A percentile compares a stretch with the other conserved stretches of the same genome.
phyloP scores from a whole-genome alignment of 2,113 vertebrate species.

The Hemichromis elongatus region DNA sequence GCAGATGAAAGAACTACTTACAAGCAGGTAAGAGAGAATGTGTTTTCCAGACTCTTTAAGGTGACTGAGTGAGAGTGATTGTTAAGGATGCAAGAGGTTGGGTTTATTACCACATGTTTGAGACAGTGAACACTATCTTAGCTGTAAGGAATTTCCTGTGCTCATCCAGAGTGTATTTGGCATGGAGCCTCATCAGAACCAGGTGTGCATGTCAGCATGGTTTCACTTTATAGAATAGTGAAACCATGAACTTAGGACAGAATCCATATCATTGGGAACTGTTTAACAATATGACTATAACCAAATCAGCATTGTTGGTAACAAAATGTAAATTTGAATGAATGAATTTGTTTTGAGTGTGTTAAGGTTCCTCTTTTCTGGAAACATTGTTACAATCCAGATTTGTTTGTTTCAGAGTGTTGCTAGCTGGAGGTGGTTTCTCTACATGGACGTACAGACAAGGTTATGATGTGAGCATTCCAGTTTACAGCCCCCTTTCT shows the following conservation, averaged over 20 bases:
- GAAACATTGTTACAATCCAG: not conserved
- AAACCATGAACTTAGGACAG: not conserved
- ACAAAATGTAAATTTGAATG: not conserved
- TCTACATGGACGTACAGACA: conserved; percentile 98
- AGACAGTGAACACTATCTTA: conserved; percentile 62
- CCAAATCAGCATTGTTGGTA: not conserved
- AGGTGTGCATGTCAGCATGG: conserved; percentile 55
- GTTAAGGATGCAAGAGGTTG: conserved; percentile 38
- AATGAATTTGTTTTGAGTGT: not conserved
- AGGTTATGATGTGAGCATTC: conserved; percentile 97
- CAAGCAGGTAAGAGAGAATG: not conserved
- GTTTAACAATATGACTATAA: not conserved
- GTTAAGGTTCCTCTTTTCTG: not conserved
- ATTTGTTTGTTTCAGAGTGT: conserved; percentile 75
- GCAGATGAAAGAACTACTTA: not conserved
- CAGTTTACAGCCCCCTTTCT: conserved; percentile 91
- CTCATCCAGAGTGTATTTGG: conserved; percentile 66
- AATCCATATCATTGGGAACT: not conserved
- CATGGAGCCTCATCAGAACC: conserved; percentile 60
- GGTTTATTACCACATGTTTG: conserved; percentile 56
- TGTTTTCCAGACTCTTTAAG: not conserved
- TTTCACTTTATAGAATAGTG: conserved; percentile 29
- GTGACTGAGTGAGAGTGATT: conserved; percentile 10
- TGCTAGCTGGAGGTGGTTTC: conserved; percentile 94
- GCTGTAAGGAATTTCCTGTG: conserved; percentile 69